Evolutionary conservation across 2,113 vertebrate genomes (phyloP).

Genomic region (Phyllostomus hastatus): DNA sequence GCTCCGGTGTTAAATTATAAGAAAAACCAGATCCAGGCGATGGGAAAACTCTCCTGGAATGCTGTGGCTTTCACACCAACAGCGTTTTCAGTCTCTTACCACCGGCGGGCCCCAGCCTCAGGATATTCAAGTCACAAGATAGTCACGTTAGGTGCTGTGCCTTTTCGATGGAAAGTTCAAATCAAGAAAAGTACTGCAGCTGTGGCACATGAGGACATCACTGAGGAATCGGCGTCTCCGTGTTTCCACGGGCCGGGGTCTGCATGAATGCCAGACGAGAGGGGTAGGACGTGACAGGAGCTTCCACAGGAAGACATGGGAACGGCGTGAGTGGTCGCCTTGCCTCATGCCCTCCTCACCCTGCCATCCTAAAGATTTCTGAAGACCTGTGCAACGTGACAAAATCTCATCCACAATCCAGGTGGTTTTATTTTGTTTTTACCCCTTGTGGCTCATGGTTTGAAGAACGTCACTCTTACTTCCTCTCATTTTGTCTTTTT

Average conservation of each 20-base stretch:
- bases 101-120: not conserved
- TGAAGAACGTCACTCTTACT: not conserved
- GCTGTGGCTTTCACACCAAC: slow-evolving; percentile 8
- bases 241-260: not conserved
- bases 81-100: not conserved
- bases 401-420: not conserved
- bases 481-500: not conserved
- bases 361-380: not conserved
- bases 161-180: not conserved
- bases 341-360: no score
- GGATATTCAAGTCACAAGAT: not conserved
- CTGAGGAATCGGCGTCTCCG: not conserved
- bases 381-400: not conserved
- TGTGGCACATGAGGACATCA: not conserved
- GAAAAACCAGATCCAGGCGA: not conserved
- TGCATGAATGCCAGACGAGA: not conserved
- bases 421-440: not conserved
- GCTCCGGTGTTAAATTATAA: not conserved
- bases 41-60: not conserved
- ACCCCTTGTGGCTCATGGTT: not conserved
- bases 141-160: not conserved
- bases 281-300: not conserved
- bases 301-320: not conserved
- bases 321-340: not conserved
- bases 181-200: not conserved